Conservation (phyloP, 2,113 vertebrate species). For the Phylloscopus trochiloides region DNA sequence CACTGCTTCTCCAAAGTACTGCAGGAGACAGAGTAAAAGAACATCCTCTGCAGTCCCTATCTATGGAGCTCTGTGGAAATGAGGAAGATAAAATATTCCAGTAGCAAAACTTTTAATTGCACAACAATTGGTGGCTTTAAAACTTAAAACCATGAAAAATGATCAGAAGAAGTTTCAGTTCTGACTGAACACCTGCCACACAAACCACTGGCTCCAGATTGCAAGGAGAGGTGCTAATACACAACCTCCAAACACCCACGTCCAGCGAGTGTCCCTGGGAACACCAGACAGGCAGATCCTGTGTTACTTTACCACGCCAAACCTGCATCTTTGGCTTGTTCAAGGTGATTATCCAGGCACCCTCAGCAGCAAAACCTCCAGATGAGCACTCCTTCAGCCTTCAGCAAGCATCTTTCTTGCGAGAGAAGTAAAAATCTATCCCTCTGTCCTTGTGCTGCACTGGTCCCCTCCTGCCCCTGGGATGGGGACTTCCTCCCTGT, state of each 20-base stretch:
- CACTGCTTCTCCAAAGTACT: not conserved
- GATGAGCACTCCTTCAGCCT: not conserved
- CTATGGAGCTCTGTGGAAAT: not conserved
- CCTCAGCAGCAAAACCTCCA: not conserved
- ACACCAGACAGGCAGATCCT: not conserved
- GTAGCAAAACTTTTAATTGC: not conserved
- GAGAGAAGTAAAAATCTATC: conserved; percentile 83
- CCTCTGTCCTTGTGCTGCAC: conserved; percentile 73
- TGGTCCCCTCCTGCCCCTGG: conserved; percentile 62
- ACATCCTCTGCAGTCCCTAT: not conserved
- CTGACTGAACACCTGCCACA: not conserved
- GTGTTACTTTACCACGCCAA: fast-evolving
- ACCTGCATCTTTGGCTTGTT: not conserved
- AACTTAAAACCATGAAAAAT: not conserved
- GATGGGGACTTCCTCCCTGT: conserved; percentile 43
- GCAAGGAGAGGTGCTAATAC: not conserved
- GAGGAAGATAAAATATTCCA: not conserved
- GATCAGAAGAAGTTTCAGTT: not conserved
- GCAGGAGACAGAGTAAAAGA: not conserved
- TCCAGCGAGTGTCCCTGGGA: fast-evolving
- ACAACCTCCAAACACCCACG: not conserved
- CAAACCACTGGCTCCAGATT: not conserved
- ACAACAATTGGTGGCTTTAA: fast-evolving
- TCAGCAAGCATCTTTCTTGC: conserved; percentile 64
- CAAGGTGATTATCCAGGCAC: not conserved